Percentiles rank a stretch among this genome's conserved stretches.
These are phyloP conservation scores for Crambe crambe DNA, from an alignment of 37 sponge, comb jelly and placozoan species.

Conservation along the genomic window DNA sequence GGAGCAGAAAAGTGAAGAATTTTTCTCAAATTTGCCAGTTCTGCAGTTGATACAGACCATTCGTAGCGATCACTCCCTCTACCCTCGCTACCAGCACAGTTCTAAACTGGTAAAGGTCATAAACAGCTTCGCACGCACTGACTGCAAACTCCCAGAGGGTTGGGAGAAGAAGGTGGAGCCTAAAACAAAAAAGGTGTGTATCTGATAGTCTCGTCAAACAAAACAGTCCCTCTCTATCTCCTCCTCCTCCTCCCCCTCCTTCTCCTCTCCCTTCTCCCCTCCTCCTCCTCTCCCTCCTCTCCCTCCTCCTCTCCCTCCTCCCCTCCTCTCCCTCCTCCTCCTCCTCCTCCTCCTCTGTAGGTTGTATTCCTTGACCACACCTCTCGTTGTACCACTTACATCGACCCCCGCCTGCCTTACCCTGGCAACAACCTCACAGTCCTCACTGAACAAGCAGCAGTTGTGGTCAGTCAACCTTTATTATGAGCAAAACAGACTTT, in stretches of 20 bases:
- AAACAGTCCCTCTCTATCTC: background rate
- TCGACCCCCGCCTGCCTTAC: slow-evolving; percentile 85
- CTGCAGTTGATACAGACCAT: slow-evolving; percentile 65
- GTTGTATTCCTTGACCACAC: slow-evolving; percentile 77
- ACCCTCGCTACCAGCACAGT: slow-evolving; percentile 36
- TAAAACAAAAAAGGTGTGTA: slow-evolving; percentile 19
- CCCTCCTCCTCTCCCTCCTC: background rate
- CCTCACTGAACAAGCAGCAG: background rate
- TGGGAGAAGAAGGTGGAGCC: slow-evolving; percentile 69
- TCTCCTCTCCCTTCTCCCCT: background rate
- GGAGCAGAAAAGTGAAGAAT: slow-evolving; percentile 19
- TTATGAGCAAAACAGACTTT: background rate
- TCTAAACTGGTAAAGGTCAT: slow-evolving; percentile 45
- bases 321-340: background rate
- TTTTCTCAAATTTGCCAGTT: slow-evolving; percentile 32
- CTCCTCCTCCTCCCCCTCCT: background rate
- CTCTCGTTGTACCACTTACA: slow-evolving; percentile 58
- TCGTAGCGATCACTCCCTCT: slow-evolving; percentile 51
- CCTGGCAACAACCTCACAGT: slow-evolving; percentile 52
- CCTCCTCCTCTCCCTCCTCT: background rate
- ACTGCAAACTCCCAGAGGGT: slow-evolving; percentile 60
- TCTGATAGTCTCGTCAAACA: background rate
- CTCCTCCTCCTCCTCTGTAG: slow-evolving; percentile 23
- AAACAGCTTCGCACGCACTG: slow-evolving; percentile 70
- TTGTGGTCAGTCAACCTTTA: slow-evolving; percentile 8